Conservation (phyloP, 37 sponge, comb jelly and placozoan species). For the Diacarnus erythraeanus region DNA sequence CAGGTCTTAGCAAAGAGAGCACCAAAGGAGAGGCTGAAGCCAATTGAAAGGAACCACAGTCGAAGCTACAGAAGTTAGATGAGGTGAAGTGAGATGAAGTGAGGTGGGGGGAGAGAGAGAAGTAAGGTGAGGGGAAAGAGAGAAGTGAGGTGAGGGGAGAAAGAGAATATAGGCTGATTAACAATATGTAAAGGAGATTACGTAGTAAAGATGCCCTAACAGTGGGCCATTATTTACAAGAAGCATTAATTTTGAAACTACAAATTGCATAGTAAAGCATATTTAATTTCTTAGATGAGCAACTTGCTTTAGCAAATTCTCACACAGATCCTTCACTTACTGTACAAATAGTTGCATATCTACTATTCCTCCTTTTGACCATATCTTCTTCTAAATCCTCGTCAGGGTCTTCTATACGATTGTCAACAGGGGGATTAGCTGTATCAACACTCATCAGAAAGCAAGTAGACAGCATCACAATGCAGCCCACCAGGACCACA, state of each 20-base stretch:
- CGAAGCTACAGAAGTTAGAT: constrained; percentile 52
- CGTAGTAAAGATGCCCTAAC: too few relatives aligned
- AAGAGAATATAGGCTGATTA: too few relatives aligned
- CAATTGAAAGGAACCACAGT: constrained; percentile 66
- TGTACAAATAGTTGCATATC: constrained; percentile 47
- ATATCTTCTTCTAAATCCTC: not conserved
- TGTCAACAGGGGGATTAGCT: constrained; percentile 6
- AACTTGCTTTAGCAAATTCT: too few relatives aligned
- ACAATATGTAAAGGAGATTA: too few relatives aligned
- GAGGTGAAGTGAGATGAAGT: too few relatives aligned
- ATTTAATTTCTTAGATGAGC: too few relatives aligned
- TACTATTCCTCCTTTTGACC: not conserved
- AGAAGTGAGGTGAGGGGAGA: too few relatives aligned
- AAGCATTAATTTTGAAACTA: too few relatives aligned
- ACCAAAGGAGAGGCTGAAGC: constrained; percentile 84
- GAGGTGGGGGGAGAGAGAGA: too few relatives aligned
- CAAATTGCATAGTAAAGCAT: too few relatives aligned
- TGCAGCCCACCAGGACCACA: constrained; percentile 52
- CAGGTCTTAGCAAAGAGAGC: constrained; percentile 76
- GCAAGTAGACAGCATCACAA: constrained; percentile 46
- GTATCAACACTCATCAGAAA: constrained; percentile 50
- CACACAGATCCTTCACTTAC: constrained; percentile 44
- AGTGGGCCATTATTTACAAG: too few relatives aligned
- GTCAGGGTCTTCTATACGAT: not conserved
- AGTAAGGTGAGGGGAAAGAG: too few relatives aligned